Evolutionary conservation across 2,113 vertebrate species (phyloP), one percentile per base, ranked within the genome.

Genomic region (Tringa solitaria): DNA sequence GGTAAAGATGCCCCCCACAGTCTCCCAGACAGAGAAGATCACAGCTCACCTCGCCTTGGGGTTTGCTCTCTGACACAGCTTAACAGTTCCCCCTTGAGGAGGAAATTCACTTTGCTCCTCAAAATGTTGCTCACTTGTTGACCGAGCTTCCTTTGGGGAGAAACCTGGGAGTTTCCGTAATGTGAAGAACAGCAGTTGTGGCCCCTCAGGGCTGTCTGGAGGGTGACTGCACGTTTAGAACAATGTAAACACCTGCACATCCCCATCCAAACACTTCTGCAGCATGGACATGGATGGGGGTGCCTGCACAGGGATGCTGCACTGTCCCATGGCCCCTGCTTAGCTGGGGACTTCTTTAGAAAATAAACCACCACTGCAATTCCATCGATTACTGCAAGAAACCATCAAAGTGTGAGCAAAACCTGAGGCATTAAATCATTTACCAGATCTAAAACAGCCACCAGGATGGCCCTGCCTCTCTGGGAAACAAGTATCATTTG

Each of bases 201-300:
- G 24, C 48, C 32, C 21, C 33, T 46, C 30, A 20, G 45, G n/a
- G 16, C 33, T 70, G 26, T 35, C 32, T n/a, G 48, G 41, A 2
- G 4, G 26, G 75, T 19, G 46, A 14, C 0, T 43, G 45, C 14
- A 21, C 45, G 4, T 13, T 5, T 32, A 14, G 70, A 59, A 43
- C 2, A 3, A 3, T 30, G 72, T 14, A 41, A 60, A 73, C n/a
- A 50, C n/a, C 33, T 32, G 37, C 27, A 51, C 24, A 18, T 53
- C 30, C 30, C 45, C 17, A 2, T 16, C 33, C n/a, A 12, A 39
- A 51, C 20, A 3, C 33, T 75, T 39, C 23, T n/a, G 68, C 0
- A 4, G 14, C 10, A 19, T 0, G 1, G 20, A 21, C 18, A 27
- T 0, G 1, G 35, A 6, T 17, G 18, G 7, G 22, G 22, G 10